Evolutionary conservation across 2,113 vertebrate genomes (phyloP).

Genomic region (Lanius collurio): DNA sequence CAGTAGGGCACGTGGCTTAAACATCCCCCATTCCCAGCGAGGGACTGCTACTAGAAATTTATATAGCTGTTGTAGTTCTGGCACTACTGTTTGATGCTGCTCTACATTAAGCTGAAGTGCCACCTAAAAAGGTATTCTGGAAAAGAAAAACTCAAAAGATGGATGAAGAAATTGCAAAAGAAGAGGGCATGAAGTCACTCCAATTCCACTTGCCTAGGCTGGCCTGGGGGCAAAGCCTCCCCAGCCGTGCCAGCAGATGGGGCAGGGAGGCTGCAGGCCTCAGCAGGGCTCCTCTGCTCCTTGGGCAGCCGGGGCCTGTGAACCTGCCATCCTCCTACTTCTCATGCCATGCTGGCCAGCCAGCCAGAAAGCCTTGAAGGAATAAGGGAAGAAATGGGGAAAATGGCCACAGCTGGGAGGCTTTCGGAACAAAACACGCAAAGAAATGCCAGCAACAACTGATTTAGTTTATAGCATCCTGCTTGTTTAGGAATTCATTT

Average conservation of each 20-base stretch:
- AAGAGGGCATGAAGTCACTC: background rate
- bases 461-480: background rate
- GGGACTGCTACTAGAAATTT: background rate
- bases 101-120: background rate
- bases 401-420: background rate
- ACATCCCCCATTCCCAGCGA: background rate
- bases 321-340: background rate
- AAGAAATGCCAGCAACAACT: background rate
- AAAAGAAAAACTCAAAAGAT: background rate
- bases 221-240: background rate
- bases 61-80: background rate
- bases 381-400: background rate
- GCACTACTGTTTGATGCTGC: background rate
- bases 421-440: background rate
- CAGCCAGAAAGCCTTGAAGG: background rate
- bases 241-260: accelerated
- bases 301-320: background rate
- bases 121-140: background rate
- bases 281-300: background rate
- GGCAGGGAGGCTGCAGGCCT: background rate
- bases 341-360: accelerated
- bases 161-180: background rate
- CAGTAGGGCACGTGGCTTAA: background rate
- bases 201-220: background rate
- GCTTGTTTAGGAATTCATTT: slow-evolving; percentile 16